Evolutionary conservation across 2,888 invertebrate genomes (phyloP).

Genomic region (Axea sp.): DNA sequence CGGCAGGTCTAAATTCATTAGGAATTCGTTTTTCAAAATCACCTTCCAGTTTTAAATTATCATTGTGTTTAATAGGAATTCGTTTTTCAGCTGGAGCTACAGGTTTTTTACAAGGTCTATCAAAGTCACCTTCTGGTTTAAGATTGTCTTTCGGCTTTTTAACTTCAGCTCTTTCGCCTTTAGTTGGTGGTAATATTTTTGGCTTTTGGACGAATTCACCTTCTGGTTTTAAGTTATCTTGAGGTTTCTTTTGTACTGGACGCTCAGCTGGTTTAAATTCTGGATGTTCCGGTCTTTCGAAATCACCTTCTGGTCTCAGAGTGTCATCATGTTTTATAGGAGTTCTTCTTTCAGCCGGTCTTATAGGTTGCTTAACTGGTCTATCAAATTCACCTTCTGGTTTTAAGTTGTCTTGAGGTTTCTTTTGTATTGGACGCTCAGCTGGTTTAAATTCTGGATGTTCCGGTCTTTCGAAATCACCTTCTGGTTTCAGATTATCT

Average conservation of each 20-base stretch:
- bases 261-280: slow-evolving; percentile 69
- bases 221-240: slow-evolving; percentile 79
- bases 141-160: slow-evolving; percentile 4
- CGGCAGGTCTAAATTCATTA: slow-evolving; percentile 70
- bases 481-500: slow-evolving; percentile 73
- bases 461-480: slow-evolving; percentile 78
- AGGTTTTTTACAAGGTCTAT: slow-evolving; percentile 68
- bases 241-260: slow-evolving; percentile 78
- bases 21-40: slow-evolving; percentile 70
- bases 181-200: slow-evolving; percentile 66
- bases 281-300: slow-evolving; percentile 81
- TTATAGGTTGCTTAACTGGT: slow-evolving; percentile 67
- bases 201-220: slow-evolving; percentile 65
- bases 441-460: slow-evolving; percentile 76
- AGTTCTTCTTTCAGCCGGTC: background rate
- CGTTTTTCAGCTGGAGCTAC: background rate
- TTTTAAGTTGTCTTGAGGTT: slow-evolving; percentile 80
- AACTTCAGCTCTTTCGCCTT: slow-evolving; percentile 1
- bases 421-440: slow-evolving; percentile 76
- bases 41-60: slow-evolving; percentile 68
- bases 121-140: slow-evolving; percentile 57
- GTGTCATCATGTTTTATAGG: slow-evolving; percentile 78
- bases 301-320: slow-evolving; percentile 76
- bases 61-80: slow-evolving; percentile 55
- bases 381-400: slow-evolving; percentile 58